Base-by-base conservation (phyloP, 1,140 invertebrate species). In the Holotrichia oblita region DNA sequence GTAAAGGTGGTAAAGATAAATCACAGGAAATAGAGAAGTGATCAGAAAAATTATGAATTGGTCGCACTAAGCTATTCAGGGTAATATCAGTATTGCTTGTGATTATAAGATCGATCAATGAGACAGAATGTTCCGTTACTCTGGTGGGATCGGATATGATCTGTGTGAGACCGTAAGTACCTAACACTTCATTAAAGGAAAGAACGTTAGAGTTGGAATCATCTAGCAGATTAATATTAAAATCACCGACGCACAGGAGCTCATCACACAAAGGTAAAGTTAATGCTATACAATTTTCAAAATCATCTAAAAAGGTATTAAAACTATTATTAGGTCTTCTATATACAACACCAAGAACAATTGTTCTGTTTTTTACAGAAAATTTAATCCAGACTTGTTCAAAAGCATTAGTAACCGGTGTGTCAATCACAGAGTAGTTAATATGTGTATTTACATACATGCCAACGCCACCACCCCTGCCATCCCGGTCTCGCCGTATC, bases 291-390 rank as follows among this genome's bases (percentile, higher is more conserved):
- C 8, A 20, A 75, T 76, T 42, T 42, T 76, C 20, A 44, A 76
- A 44, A n/a, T 42, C 7, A 44, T n/a, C 27, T 17, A 76, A 48
- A 76, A 76, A 76, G 22, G n/a, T 17, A 41, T 7, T 12, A 22
- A 41, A 44, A 44, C 61, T 22, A 9, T 6, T 64, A 59, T 12
- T 20, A 24, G 76, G 20, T 34, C 20, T 24, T 40, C 44, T 59
- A 24, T 77, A 77, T 14, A 77, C 24, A 14, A 77, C 48, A 42
- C 76, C 74, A n/a, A 76, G 22, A 24, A 40, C 74, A 44, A 76
- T 34, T 34, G 27, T 34, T 34, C 27, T 34, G 14, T 44, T 76
- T 76, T 40, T 10, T 17, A 40, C 9, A 55, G 20, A 48, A 24
- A 42, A 24, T 12, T 22, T 42, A 17, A 76, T 55, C 74, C 74